Base-by-base conservation (phyloP, 2,113 vertebrate species). In the Pelobates fuscus region DNA sequence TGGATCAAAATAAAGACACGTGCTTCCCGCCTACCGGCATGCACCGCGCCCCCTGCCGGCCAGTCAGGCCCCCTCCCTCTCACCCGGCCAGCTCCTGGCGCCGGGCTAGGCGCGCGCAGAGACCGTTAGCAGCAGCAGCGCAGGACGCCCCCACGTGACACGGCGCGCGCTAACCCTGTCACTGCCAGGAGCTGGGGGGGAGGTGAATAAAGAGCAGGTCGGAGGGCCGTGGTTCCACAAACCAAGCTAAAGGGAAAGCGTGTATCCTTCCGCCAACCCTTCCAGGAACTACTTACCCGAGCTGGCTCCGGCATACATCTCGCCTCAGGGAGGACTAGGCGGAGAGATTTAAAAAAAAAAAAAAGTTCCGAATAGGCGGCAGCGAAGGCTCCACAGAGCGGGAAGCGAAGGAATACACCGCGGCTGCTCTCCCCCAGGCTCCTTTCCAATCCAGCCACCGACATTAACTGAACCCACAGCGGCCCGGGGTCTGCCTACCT, bases 271-370 rank as follows among this genome's bases (percentile, higher is more conserved):
- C 60, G 5, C 1, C 15, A 23, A 12, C 59, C 20, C 20, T 6
- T 1, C 4, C 2, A n/a, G 26, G 30, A 32, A 25, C 25, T 24
- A 72, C 70, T 72, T 27, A 72, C 70, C 70, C 60, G 70, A 58
- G 26, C 70, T 41, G 43, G 70, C 43, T 52, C 43, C 70, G 41
- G 70, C n/a, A 21, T 72, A 72, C 70, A 72, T 72, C n/a, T 52
- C 61, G 59, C 27, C 30, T 54, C 41, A 30, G 5, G 37, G 41
- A 21, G 58, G 17, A 8, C 55, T 52, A 12, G 61, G 21, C 15
- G 17, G 20, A 20, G 26, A 26, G 44, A n/a, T n/a, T n/a, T n/a
- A n/a, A n/a, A n/a, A n/a, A n/a, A n/a, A n/a, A n/a, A 18, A 4
- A 5, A 17, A 17, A 49, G 15, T 17, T 15, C 44, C 44, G 44